Percentiles rank a stretch among this genome's conserved stretches.
Conservation (phyloP, 1,140 invertebrate genomes). For the Melipona quadrifasciata region DNA sequence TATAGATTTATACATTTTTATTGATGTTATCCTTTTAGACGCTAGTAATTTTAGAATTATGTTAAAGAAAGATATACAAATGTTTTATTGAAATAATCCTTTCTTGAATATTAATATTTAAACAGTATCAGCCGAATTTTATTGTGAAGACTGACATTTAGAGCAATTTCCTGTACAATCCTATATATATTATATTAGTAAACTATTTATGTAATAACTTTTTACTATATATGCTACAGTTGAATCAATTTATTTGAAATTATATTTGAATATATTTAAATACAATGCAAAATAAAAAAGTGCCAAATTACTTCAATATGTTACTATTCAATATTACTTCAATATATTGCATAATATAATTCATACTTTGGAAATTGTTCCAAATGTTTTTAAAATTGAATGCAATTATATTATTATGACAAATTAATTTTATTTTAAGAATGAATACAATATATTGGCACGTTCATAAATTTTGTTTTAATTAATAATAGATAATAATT, state of each 20-base stretch:
- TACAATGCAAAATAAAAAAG: constrained; percentile 21
- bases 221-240: background rate
- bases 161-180: constrained; percentile 41
- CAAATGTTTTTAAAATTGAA: constrained; percentile 36
- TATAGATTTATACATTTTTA: constrained; percentile 33
- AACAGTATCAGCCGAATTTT: constrained; percentile 16
- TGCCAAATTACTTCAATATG: constrained; percentile 32
- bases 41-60: constrained; percentile 9
- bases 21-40: constrained; percentile 14
- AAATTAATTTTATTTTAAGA: constrained; percentile 13
- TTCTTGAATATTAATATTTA: constrained; percentile 20
- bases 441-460: background rate
- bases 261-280: constrained; percentile 6
- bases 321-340: constrained; percentile 24
- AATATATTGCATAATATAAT: constrained; percentile 24
- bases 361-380: constrained; percentile 37
- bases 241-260: background rate
- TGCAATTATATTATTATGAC: constrained; percentile 27
- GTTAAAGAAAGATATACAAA: constrained; percentile 18
- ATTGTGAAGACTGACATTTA: constrained; percentile 45
- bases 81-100: constrained; percentile 14
- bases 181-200: constrained; percentile 17
- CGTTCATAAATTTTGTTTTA: constrained; percentile 3
- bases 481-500: constrained; percentile 4
- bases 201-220: constrained; percentile 12